Evolutionary conservation across 2,888 invertebrate species (phyloP).

Genomic region (Polydrusus tereticollis): DNA sequence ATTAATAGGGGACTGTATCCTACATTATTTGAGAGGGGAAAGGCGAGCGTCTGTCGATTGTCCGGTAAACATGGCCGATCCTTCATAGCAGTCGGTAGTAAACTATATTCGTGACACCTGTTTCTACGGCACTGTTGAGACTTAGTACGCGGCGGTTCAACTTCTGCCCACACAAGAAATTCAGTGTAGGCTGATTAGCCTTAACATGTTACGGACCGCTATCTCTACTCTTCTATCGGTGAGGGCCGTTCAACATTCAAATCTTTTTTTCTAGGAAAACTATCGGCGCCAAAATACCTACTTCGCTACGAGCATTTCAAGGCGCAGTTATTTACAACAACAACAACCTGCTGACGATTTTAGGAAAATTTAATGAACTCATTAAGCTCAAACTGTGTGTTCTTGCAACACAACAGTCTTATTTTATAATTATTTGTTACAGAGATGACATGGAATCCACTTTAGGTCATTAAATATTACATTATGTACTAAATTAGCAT

Average conservation of each 20-base stretch:
- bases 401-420: constrained; percentile 42
- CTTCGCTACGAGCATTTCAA: constrained; percentile 47
- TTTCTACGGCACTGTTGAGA: constrained; percentile 41
- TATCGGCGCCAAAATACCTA: constrained; percentile 57
- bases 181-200: constrained; percentile 62
- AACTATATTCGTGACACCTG: constrained; percentile 39
- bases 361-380: constrained; percentile 44
- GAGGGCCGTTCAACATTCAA: constrained; percentile 43
- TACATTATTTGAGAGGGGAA: too few relatives aligned
- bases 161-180: constrained; percentile 60
- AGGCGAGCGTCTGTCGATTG: too few relatives aligned
- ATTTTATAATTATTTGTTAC: constrained; percentile 37
- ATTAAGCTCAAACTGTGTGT: constrained; percentile 39
- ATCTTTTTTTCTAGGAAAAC: constrained; percentile 54
- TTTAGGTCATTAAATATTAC: not conserved
- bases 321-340: constrained; percentile 40
- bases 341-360: constrained; percentile 46
- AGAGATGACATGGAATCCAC: not conserved
- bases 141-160: constrained; percentile 55
- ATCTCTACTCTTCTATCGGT: constrained; percentile 57
- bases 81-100: not conserved
- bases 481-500: not conserved
- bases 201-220: constrained; percentile 60
- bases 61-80: not conserved
- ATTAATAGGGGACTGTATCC: too few relatives aligned